Conservation (phyloP, 2,113 vertebrate species). For the Sardina pilchardus region DNA sequence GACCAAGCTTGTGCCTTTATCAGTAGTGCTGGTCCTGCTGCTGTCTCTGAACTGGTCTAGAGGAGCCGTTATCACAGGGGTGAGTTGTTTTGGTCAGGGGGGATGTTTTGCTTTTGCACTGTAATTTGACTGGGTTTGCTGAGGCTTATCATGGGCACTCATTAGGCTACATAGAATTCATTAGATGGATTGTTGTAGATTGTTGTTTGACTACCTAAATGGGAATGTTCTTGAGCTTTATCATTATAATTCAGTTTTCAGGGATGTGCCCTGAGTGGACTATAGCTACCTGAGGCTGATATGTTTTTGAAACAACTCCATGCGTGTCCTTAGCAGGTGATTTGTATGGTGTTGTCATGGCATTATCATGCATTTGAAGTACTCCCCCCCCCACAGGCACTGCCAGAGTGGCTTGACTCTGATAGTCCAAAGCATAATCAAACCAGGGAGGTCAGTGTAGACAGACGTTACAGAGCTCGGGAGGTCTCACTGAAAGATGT, state of each 20-base stretch:
- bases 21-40: conserved; percentile 72
- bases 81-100: conserved; percentile 55
- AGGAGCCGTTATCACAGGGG: conserved; percentile 78
- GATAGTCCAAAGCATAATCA: no score
- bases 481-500: no score
- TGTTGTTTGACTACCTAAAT: not conserved
- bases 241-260: no score
- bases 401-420: not conserved
- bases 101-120: not conserved
- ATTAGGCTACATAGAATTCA: not conserved
- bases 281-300: no score
- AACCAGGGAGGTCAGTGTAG: not conserved
- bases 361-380: no score
- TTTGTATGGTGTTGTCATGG: no score
- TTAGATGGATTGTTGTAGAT: not conserved
- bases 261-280: no score
- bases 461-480: no score
- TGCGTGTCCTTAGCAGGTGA: not conserved
- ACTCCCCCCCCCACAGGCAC: not conserved
- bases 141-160: not conserved
- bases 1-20: conserved; percentile 65
- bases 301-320: not conserved
- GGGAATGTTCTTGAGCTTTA: not conserved
- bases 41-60: conserved; percentile 65
- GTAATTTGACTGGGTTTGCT: not conserved